phyloP scores from a whole-genome alignment of 2,888 invertebrate genomes.

The Aphodius sticticus region DNA sequence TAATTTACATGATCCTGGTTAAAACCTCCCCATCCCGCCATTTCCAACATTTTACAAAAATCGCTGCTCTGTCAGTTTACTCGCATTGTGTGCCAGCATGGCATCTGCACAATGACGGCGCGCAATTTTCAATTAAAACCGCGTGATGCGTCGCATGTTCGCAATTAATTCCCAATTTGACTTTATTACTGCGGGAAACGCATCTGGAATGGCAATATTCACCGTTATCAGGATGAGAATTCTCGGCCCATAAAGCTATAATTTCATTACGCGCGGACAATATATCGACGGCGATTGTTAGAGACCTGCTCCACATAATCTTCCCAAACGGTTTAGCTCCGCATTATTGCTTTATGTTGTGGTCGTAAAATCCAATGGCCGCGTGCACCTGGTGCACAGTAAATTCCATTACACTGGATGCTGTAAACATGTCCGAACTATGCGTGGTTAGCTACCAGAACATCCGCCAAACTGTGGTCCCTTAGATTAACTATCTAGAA shows the following conservation, averaged over 20 bases:
- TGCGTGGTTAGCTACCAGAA: not conserved
- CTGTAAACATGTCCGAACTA: not conserved
- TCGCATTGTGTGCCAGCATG: not conserved
- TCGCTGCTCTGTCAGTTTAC: too few relatives aligned
- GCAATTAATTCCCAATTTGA: not conserved
- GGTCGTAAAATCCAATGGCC: not conserved
- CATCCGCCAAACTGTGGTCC: not conserved
- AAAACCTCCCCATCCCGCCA: too few relatives aligned
- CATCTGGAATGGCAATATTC: not conserved
- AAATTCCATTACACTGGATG: not conserved
- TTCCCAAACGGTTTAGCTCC: not conserved
- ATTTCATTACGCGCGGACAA: not conserved
- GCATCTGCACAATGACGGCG: not conserved
- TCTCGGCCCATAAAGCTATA: not conserved
- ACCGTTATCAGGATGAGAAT: not conserved
- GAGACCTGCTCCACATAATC: not conserved
- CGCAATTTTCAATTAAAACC: not conserved
- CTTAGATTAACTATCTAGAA: not conserved
- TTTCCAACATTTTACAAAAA: not conserved
- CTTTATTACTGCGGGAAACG: not conserved
- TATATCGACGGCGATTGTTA: not conserved
- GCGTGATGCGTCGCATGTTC: not conserved
- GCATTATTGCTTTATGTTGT: conserved; percentile 4
- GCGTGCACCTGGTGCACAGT: not conserved
- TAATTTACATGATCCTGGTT: not conserved